These are phyloP conservation scores for Poecilus cupreus DNA, from an alignment of 2,888 invertebrate genomes.

Conservation along the genomic window DNA sequence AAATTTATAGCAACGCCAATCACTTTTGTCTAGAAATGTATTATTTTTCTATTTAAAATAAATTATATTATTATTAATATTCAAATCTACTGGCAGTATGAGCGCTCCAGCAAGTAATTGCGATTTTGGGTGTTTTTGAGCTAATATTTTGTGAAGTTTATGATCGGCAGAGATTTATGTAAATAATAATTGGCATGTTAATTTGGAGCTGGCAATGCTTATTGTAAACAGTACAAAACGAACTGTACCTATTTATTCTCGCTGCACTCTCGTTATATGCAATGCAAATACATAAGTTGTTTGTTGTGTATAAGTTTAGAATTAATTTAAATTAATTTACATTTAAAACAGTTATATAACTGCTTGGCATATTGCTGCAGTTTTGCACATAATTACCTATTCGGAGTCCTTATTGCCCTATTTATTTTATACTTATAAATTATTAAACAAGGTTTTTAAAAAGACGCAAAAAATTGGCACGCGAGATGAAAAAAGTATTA, in stretches of 20 bases:
- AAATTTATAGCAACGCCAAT: too few relatives aligned
- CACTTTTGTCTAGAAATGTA: too few relatives aligned
- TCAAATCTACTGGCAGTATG: too few relatives aligned
- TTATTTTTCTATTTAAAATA: too few relatives aligned
- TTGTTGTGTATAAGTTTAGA: slow-evolving; percentile 50
- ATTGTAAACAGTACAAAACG: slow-evolving; percentile 33
- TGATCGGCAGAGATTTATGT: slow-evolving; percentile 7
- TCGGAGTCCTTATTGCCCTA: neutral
- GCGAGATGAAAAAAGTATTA: too few relatives aligned
- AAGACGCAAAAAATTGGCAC: neutral
- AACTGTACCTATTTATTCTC: slow-evolving; percentile 36
- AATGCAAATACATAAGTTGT: slow-evolving; percentile 49
- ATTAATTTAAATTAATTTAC: slow-evolving; percentile 55
- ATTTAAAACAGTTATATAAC: slow-evolving; percentile 48
- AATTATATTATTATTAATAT: too few relatives aligned
- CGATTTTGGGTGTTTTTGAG: neutral
- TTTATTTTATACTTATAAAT: neutral
- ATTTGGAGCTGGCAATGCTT: slow-evolving; percentile 8
- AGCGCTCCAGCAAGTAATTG: neutral
- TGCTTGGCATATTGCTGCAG: slow-evolving; percentile 45
- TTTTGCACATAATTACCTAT: slow-evolving; percentile 46
- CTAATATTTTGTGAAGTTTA: neutral
- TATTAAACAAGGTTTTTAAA: neutral
- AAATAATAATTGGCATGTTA: slow-evolving; percentile 33
- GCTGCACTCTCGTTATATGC: slow-evolving; percentile 40